Evolutionary conservation across 2,797 vertebrate genomes (phyloP).

Genomic region (Hozukius guyotensis): DNA sequence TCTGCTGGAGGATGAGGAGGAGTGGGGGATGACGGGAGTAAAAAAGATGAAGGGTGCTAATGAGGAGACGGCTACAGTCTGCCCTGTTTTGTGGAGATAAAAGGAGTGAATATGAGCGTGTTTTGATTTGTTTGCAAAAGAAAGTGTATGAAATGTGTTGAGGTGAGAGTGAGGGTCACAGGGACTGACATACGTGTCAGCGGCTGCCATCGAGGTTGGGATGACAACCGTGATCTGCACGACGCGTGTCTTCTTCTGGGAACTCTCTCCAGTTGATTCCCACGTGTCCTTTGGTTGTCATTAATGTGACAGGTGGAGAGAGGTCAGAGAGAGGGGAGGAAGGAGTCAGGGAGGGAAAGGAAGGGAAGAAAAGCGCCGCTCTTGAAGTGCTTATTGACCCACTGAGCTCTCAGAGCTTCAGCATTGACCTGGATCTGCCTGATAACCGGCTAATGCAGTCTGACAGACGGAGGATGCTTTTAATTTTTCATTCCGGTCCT

Average conservation of each 20-base stretch:
- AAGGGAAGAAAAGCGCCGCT: neutral
- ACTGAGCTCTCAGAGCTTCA: neutral
- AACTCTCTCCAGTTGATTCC: neutral
- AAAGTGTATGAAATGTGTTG: neutral
- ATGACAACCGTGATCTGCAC: neutral
- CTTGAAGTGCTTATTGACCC: conserved; percentile 21
- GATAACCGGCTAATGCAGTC: conserved; percentile 9
- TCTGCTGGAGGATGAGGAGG: neutral
- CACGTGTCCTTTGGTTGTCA: neutral
- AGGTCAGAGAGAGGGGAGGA: conserved; percentile 14
- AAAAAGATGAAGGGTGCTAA: conserved; percentile 40
- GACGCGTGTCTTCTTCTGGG: neutral
- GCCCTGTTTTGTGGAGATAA: conserved; percentile 52
- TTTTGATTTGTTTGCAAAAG: neutral
- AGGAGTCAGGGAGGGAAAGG: neutral
- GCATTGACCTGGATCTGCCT: neutral
- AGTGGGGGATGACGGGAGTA: neutral
- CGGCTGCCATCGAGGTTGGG: neutral
- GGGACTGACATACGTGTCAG: neutral
- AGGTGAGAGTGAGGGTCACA: neutral
- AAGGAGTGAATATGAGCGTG: conserved; percentile 21
- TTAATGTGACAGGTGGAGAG: conserved; percentile 39
- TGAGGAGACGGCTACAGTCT: conserved; percentile 34
- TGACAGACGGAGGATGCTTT: conserved; percentile 17
- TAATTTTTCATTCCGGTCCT: neutral